Base-by-base conservation (phyloP, 2,797 vertebrate genomes). In the Sphenodon punctatus region DNA sequence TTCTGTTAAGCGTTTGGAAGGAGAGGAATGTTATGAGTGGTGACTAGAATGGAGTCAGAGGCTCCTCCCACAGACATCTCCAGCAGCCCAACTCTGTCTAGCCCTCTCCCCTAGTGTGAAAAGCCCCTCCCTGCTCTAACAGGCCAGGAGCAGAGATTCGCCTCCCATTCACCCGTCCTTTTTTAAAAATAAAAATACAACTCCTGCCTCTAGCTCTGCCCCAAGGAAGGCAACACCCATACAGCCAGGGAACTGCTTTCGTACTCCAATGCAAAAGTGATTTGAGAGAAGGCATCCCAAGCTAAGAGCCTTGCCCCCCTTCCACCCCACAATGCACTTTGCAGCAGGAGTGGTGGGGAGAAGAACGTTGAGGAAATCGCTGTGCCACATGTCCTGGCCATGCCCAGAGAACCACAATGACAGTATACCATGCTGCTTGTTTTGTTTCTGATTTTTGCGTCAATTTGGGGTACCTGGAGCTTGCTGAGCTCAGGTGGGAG, bases 361-460 rank as follows among this genome's bases (percentile, higher is more conserved):
- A 60, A 58, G 16, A 79, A 71, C 22, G 8, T 39, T 59, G 60
- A 72, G 79, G 43, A 65, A 38, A n/a, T n/a, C 68, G 66, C 67
- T 60, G 82, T 20, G 66, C n/a, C 72, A 48, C 45, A 41, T 42
- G 51, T 51, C 80, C 67, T 70, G 51, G 22, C 61, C 53, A 25
- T 88, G 70, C 73, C 56, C 73, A 39, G 71, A 88, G 49, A 69
- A 70, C 80, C 86, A 87, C 66, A 90, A 87, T 80, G 69, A 84
- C 61, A 87, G 53, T 84, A 69, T 61, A 82, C 66, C 74, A 87
- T 32, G 30, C 25, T 75, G 78, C 78, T 83, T 84, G 75, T 78
- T 73, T 84, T 30, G 58, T 53, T 85, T n/a, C 45, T 87, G 82
- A 59, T 74, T 45, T 64, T 65, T 49, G 20, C 48, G 39, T 65